Evolutionary conservation across 2,888 invertebrate genomes (phyloP).

Genomic region (Mythimna vitellina): DNA sequence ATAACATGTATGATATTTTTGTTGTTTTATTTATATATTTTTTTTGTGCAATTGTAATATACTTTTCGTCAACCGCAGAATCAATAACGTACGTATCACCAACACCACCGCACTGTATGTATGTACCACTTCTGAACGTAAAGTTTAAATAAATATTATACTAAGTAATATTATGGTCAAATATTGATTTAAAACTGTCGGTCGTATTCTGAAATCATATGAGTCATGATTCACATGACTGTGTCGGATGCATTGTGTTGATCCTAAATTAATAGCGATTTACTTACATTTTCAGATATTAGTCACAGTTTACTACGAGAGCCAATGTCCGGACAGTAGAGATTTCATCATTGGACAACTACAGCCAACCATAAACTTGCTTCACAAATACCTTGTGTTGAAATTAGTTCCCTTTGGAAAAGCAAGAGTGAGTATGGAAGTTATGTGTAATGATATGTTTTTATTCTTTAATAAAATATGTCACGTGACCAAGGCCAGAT

Average conservation of each 20-base stretch:
- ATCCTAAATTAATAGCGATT: neutral
- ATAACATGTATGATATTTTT: constrained; percentile 15
- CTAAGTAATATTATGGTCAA: neutral
- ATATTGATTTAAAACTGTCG: neutral
- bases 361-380: constrained; percentile 84
- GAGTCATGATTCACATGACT: too few relatives aligned
- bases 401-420: constrained; percentile 92
- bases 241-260: too few relatives aligned
- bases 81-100: neutral
- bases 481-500: too few relatives aligned
- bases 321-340: constrained; percentile 91
- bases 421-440: constrained; percentile 87
- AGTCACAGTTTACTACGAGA: constrained; percentile 91
- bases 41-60: neutral
- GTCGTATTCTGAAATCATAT: neutral
- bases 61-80: neutral
- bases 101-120: too few relatives aligned
- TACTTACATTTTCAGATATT: constrained; percentile 72
- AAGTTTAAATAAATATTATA: too few relatives aligned
- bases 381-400: constrained; percentile 88
- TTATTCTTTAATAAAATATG: too few relatives aligned
- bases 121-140: too few relatives aligned
- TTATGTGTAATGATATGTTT: neutral
- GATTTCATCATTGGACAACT: constrained; percentile 90
- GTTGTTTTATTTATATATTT: neutral